These are phyloP conservation scores for Agapostemon virescens DNA, from an alignment of 2,888 invertebrate species.

Conservation along the genomic window DNA sequence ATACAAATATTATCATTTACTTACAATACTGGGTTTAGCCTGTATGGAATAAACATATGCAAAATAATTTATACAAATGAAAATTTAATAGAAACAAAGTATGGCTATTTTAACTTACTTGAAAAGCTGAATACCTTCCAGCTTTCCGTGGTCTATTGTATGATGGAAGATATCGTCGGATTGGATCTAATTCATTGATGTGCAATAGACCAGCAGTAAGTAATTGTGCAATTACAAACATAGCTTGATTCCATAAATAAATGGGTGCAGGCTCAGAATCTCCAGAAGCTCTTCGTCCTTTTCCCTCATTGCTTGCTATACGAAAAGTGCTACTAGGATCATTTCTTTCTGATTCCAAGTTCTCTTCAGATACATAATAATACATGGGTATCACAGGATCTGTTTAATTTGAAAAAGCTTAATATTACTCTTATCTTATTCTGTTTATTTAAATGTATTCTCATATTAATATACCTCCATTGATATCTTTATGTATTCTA, in stretches of 20 bases:
- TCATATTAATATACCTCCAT: constrained; percentile 84
- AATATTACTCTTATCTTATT: constrained; percentile 1
- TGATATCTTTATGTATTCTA: constrained; percentile 89
- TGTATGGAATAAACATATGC: constrained; percentile 76
- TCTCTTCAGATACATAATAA: constrained; percentile 90
- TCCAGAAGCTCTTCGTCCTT: constrained; percentile 75
- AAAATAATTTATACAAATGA: constrained; percentile 44
- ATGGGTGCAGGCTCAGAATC: constrained; percentile 66
- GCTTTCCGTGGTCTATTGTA: constrained; percentile 95
- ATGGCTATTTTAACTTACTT: constrained; percentile 83
- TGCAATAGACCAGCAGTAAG: constrained; percentile 94
- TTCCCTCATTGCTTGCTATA: constrained; percentile 84
- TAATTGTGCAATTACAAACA: constrained; percentile 96
- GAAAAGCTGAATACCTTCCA: constrained; percentile 98
- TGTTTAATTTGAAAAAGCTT: constrained; percentile 71
- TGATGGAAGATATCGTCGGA: constrained; percentile 96
- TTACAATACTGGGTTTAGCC: constrained; percentile 85
- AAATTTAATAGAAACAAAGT: constrained; percentile 4
- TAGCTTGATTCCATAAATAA: constrained; percentile 93
- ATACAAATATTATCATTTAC: constrained; percentile 78
- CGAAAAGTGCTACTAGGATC: constrained; percentile 87
- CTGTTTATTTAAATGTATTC: constrained; percentile 11
- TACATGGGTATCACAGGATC: constrained; percentile 98
- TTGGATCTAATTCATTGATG: constrained; percentile 97
- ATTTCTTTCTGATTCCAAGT: constrained; percentile 86